Conservation (phyloP, 2,888 invertebrate genomes). For the Stegophylla sp. region DNA sequence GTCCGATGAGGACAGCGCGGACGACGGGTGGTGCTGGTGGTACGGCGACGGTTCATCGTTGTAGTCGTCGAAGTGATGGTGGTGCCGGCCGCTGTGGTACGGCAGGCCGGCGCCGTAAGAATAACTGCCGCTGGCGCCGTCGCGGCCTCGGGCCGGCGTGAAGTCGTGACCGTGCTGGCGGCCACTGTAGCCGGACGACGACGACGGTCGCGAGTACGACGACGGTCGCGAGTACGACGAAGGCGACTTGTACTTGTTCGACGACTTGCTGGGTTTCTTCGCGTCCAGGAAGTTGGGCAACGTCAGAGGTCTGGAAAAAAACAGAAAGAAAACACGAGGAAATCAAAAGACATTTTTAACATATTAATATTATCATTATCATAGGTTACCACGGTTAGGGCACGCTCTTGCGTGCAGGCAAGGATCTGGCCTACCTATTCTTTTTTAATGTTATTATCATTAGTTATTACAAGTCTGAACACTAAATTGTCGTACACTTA, state of each 20-base stretch:
- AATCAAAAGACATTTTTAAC: no score
- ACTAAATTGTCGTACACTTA: no score
- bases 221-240: background rate
- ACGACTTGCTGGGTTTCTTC: constrained; percentile 21
- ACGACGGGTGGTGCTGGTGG: background rate
- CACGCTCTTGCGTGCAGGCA: background rate
- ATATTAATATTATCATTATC: background rate
- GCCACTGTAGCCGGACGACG: background rate
- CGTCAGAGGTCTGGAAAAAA: constrained; percentile 48
- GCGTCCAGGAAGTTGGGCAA: constrained; percentile 38
- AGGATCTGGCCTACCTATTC: no score
- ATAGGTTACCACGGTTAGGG: no score
- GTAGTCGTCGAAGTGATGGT: constrained; percentile 20
- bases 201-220: background rate
- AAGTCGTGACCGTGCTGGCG: constrained; percentile 27
- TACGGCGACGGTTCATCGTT: constrained; percentile 2
- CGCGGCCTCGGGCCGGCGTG: background rate
- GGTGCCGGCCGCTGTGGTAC: no score
- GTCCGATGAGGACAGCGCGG: background rate
- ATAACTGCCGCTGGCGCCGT: constrained; percentile 5
- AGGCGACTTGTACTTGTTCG: background rate
- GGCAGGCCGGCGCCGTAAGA: constrained; percentile 60
- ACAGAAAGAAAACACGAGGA: background rate
- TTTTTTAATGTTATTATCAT: no score
- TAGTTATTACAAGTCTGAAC: background rate